A percentile compares a stretch with the other conserved stretches of the same genome.
These are phyloP conservation scores for Ectemnius cavifrons DNA, from an alignment of 2,888 invertebrate species.

Conservation along the genomic window DNA sequence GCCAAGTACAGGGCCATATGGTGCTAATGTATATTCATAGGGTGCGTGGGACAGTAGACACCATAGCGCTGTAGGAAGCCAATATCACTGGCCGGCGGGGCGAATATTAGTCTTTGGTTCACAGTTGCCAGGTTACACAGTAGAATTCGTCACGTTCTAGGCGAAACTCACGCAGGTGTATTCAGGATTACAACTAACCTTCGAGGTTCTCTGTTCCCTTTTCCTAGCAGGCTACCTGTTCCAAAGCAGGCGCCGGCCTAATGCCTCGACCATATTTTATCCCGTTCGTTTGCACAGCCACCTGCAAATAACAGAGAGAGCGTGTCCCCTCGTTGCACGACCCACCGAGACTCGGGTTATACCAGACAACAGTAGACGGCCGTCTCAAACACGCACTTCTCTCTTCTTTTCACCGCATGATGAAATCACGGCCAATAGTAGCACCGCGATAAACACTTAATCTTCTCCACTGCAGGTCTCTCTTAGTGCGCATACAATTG, in stretches of 20 bases:
- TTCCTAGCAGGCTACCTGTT: neutral
- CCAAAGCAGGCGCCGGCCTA: too few relatives aligned
- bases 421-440: conserved; percentile 6
- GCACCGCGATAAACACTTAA: neutral
- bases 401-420: neutral
- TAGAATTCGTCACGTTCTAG: conserved; percentile 1
- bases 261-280: conserved; percentile 26
- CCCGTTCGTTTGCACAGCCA: conserved; percentile 38
- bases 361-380: too few relatives aligned
- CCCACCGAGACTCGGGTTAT: conserved; percentile 45
- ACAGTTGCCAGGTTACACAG: neutral
- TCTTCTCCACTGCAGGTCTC: neutral
- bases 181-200: neutral
- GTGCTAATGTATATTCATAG: too few relatives aligned
- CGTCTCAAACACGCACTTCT: too few relatives aligned
- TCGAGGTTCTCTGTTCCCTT: conserved; percentile 5
- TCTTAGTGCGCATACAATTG: too few relatives aligned
- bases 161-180: neutral
- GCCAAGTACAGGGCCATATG: too few relatives aligned
- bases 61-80: too few relatives aligned
- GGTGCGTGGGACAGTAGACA: too few relatives aligned
- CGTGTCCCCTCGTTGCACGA: conserved; percentile 41
- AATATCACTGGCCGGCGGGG: too few relatives aligned
- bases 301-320: conserved; percentile 52
- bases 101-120: neutral